Evolutionary conservation across 1,140 invertebrate species (phyloP).

Genomic region (Cardiocondyla obscurior): DNA sequence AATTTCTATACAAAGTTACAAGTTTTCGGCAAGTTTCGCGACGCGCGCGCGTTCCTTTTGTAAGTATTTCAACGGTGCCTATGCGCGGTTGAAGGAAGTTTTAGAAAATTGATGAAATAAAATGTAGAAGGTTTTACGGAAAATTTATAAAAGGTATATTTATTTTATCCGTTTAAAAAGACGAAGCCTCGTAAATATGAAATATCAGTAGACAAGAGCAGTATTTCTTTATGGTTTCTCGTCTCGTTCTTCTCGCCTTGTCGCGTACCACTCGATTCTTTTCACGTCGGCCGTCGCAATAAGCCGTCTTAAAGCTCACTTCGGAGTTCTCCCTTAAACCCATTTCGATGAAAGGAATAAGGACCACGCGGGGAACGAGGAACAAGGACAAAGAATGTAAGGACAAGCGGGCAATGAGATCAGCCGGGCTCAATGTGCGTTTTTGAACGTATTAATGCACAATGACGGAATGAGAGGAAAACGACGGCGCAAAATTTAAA

Average conservation of each 20-base stretch:
- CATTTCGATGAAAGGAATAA: slow-evolving; percentile 30
- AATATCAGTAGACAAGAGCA: slow-evolving; percentile 37
- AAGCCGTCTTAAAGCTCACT: slow-evolving; percentile 52
- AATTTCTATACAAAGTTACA: too few species aligned
- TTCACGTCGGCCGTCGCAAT: slow-evolving; percentile 32
- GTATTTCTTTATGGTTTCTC: slow-evolving; percentile 8
- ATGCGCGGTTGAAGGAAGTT: neutral
- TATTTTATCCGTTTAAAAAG: neutral
- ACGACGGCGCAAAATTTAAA: neutral
- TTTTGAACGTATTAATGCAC: neutral
- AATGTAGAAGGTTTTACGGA: neutral
- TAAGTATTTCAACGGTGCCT: too few species aligned
- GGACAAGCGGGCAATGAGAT: slow-evolving; percentile 1
- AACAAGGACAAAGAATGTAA: slow-evolving; percentile 23
- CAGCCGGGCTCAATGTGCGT: slow-evolving; percentile 10
- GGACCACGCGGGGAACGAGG: neutral
- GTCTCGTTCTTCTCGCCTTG: slow-evolving; percentile 39
- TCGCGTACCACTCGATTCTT: slow-evolving; percentile 33
- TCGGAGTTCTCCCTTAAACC: slow-evolving; percentile 39
- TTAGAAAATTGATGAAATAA: neutral
- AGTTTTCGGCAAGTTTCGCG: too few species aligned
- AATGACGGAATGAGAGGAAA: slow-evolving; percentile 17
- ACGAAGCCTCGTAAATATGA: slow-evolving; percentile 5
- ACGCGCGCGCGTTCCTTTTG: too few species aligned
- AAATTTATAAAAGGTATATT: slow-evolving; percentile 3